Conservation (phyloP, 2,888 invertebrate genomes). For the Cephus spinipes region DNA sequence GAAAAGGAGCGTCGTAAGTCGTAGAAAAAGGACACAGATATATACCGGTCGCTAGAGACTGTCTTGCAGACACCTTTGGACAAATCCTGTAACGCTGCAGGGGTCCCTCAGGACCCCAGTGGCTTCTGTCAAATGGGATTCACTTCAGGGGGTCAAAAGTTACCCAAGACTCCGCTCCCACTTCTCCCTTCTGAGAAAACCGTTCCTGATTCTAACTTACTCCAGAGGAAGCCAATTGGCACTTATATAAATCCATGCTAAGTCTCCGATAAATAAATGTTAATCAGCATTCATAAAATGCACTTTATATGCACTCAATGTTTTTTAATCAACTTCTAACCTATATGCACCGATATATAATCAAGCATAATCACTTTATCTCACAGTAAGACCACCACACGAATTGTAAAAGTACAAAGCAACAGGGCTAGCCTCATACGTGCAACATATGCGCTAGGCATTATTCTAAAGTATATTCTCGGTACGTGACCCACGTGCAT, state of each 20-base stretch:
- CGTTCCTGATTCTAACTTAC: neutral
- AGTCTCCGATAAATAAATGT: neutral
- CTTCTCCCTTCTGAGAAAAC: neutral
- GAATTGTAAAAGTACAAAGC: neutral
- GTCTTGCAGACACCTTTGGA: slow-evolving; percentile 34
- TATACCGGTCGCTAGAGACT: neutral
- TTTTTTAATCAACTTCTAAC: neutral
- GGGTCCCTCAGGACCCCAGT: slow-evolving; percentile 24
- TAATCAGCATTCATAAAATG: neutral
- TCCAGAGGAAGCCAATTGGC: neutral
- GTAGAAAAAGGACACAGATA: neutral
- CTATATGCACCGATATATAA: neutral
- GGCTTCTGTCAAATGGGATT: slow-evolving; percentile 28
- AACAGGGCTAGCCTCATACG: neutral
- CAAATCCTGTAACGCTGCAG: slow-evolving; percentile 31
- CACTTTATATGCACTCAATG: neutral
- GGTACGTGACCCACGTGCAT: neutral
- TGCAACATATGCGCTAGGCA: neutral
- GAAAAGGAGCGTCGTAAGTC: neutral
- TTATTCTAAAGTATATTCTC: neutral
- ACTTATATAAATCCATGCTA: neutral
- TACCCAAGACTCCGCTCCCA: slow-evolving; percentile 1
- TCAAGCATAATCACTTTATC: neutral
- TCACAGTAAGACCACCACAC: neutral
- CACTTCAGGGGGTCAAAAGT: slow-evolving; percentile 30